These are phyloP conservation scores for Hirudinaria manillensis DNA, from an alignment of 2,888 invertebrate genomes.

Conservation along the genomic window DNA sequence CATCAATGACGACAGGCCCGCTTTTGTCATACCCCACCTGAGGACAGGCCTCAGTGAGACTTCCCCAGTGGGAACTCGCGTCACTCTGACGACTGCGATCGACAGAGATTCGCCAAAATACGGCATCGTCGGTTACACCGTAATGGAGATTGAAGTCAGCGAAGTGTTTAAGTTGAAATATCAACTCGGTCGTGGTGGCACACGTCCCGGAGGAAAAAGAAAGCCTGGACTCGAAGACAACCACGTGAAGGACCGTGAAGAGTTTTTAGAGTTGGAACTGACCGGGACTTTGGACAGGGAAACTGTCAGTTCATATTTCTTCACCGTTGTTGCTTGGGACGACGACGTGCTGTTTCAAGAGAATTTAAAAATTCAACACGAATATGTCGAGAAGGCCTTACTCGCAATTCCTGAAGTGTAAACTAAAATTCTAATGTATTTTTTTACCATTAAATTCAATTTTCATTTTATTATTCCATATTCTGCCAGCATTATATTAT, in stretches of 20 bases:
- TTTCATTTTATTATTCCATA: no score
- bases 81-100: background rate
- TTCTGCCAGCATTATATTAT: no score
- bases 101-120: slow-evolving; percentile 1
- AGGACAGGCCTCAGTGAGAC: slow-evolving; percentile 2
- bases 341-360: background rate
- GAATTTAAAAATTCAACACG: background rate
- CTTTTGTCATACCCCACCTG: background rate
- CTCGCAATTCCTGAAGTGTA: no score
- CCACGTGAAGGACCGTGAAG: background rate
- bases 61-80: background rate
- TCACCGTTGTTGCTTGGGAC: background rate
- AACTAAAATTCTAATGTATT: no score
- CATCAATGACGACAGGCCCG: background rate
- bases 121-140: background rate
- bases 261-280: background rate
- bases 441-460: no score
- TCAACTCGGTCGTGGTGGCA: background rate
- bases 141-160: background rate
- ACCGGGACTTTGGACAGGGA: background rate
- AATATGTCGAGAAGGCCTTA: no score
- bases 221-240: background rate
- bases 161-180: background rate
- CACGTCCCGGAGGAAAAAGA: background rate
- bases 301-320: background rate